Conservation (phyloP, 1,140 invertebrate genomes). For the Triops cancriformis region DNA sequence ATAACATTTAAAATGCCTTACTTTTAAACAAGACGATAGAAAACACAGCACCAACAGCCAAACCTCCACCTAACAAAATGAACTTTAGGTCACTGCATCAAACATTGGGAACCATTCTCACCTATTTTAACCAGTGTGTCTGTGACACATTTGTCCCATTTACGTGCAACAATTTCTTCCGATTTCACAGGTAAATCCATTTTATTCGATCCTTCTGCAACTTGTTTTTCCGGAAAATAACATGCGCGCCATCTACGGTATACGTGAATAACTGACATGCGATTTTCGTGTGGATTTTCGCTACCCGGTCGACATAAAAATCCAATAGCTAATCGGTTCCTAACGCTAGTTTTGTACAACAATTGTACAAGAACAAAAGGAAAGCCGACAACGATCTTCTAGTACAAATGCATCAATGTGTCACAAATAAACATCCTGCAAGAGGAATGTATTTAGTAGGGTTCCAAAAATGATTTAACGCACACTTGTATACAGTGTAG, state of each 20-base stretch:
- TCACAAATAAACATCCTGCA: too few relatives aligned
- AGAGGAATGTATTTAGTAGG: too few relatives aligned
- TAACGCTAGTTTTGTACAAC: too few relatives aligned
- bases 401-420: too few relatives aligned
- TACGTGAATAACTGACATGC: too few relatives aligned
- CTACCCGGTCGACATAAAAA: too few relatives aligned
- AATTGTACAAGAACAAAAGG: too few relatives aligned
- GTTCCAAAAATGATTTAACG: too few relatives aligned
- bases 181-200: slow-evolving; percentile 35
- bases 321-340: too few relatives aligned
- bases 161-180: slow-evolving; percentile 44
- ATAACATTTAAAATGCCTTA: slow-evolving; percentile 33
- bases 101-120: slow-evolving; percentile 29
- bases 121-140: slow-evolving; percentile 44
- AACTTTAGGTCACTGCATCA: slow-evolving; percentile 11
- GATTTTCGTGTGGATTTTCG: too few relatives aligned
- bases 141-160: slow-evolving; percentile 45
- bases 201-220: background rate
- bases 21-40: slow-evolving; percentile 44
- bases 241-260: background rate
- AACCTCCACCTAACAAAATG: slow-evolving; percentile 40
- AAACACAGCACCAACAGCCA: slow-evolving; percentile 42
- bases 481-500: too few relatives aligned
- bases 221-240: background rate
- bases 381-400: too few relatives aligned